Base-by-base conservation (phyloP, 2,888 invertebrate species). In the Leptopilina drosophilae region DNA sequence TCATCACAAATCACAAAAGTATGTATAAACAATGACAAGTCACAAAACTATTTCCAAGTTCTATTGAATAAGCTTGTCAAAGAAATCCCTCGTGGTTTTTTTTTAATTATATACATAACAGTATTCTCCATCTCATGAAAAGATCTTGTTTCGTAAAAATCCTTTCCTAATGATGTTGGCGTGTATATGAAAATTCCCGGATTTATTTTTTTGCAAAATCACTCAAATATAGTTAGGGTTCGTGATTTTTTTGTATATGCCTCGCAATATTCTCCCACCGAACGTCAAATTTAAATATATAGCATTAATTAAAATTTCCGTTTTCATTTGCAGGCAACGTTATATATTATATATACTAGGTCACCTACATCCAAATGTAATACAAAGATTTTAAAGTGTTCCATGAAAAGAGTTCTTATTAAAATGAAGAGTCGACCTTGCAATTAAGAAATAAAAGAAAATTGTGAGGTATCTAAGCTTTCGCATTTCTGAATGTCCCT, bases 391-490 rank as follows among this genome's bases (percentile, higher is more conserved):
- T 26, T 33, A 14, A 69, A 69, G 53, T 9, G 33, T 69, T 26
- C 14, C 26, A 14, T 14, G n/a, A 69, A 73, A 73, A 11, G 42
- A 26, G 26, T n/a, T 73, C n/a, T 33, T 33, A 40, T 73, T 56
- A 73, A 73, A n/a, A 26, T n/a, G 53, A 56, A 33, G 56, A 33
- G n/a, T 56, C 73, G 9, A 56, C 33, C 14, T 56, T 73, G 33
- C 73, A 73, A 73, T 73, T 56, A 73, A 56, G 26, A 33, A 73
- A 73, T 73, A 56, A 73, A 73, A 33, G 56, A 73, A 73, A 5
- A 26, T 33, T 1, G 53, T 8, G 73, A 56, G n/a, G n/a, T 56
- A 56, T 73, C 40, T 73, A 56, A 73, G n/a, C 53, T 33, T 42
- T 20, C 49, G 14, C 53, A 14, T 73, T 56, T 33, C n/a, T 56